These are phyloP conservation scores for Tamias sibiricus DNA, from an alignment of 2,113 vertebrate genomes.

Conservation along the genomic window DNA sequence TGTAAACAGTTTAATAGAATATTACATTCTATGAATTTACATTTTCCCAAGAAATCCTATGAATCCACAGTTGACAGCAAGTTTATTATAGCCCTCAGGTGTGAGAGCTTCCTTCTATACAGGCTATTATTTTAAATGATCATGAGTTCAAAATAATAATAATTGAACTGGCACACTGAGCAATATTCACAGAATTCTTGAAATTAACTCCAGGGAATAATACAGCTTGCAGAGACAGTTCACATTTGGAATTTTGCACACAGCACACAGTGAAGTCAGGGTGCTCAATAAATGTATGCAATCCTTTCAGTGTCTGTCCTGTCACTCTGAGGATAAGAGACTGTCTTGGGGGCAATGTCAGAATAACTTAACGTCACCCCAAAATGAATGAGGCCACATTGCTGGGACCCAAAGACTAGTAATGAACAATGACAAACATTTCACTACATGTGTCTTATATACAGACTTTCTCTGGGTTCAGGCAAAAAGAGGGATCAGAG, in stretches of 20 bases:
- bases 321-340: background rate
- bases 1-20: background rate
- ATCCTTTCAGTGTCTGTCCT: background rate
- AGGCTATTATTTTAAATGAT: background rate
- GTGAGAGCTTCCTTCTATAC: background rate
- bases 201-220: background rate
- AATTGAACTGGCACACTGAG: background rate
- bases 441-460: background rate
- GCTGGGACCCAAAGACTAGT: background rate
- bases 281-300: background rate
- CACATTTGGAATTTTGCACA: background rate
- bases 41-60: background rate
- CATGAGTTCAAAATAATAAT: background rate
- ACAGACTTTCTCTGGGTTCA: background rate
- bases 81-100: background rate
- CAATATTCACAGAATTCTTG: background rate
- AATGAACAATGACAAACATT: constrained; percentile 22
- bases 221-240: background rate
- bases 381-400: constrained; percentile 14
- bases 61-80: background rate
- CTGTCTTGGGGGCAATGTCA: constrained; percentile 43
- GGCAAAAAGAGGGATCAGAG: background rate
- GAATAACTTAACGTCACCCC: constrained; percentile 19
- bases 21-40: background rate
- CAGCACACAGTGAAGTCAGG: background rate